Base-by-base conservation (phyloP, 2,797 vertebrate species). In the Thripadectes ignobilis region DNA sequence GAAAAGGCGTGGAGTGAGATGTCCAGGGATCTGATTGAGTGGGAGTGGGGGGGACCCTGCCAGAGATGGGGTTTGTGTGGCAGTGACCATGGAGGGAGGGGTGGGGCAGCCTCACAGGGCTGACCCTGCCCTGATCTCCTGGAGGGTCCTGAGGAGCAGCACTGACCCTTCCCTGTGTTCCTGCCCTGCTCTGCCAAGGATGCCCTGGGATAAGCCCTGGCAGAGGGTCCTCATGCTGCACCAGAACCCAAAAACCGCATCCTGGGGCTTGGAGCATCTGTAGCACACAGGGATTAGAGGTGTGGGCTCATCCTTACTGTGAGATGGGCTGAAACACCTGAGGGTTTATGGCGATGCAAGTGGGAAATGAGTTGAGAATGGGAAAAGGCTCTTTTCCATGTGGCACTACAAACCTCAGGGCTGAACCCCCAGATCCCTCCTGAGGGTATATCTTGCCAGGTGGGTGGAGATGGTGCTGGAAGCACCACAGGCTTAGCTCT, bases 51-150 rank as follows among this genome's bases (percentile, higher is more conserved):
- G 27, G 12, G 67, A 18, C 34, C 36, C 51, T 41, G 54, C n/a
- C 21, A 7, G 26, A 58, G 14, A 5, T 14, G 63, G 63, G 26
- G 10, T 57, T 63, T 24, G 34, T 1, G 43, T 5, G 73, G 26
- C 19, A 36, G 30, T 0, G 5, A 62, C 78, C 1, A 0, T 0
- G 27, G 23, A 75, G 10, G 26, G 61, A 27, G 16, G 51, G 66
- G 26, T 1, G 49, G n/a, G 12, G 17, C 3, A 24, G 14, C 27
- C 5, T 38, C 24, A 2, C 0, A 3, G 51, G 13, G 5, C 24
- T 0, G 1, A 10, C 7, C 0, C 1, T 32, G n/a, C 9, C 13
- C 27, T 7, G 43, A 15, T 48, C 39, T 69, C 26, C 51, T 9
- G 59, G 26, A 85, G 61, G 6, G 19, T 22, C 4, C 76, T 8